Base-by-base conservation (phyloP, 2,113 vertebrate genomes). In the Neofelis nebulosa region DNA sequence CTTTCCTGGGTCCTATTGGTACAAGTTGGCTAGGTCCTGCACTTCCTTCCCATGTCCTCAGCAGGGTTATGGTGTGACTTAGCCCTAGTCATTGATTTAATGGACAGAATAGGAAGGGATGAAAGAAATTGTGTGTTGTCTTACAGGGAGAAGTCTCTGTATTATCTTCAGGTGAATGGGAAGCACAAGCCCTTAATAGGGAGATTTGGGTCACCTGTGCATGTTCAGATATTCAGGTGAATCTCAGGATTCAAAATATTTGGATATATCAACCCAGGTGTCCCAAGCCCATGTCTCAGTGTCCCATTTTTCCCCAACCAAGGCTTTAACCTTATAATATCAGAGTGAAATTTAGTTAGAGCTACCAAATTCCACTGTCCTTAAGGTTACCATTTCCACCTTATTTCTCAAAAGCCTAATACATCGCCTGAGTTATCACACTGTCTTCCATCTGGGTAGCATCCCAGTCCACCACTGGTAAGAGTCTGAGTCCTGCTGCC, bases 401-500 rank as follows among this genome's bases (percentile, higher is more conserved):
- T 12, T 66, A 85, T 89, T 92, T 68, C 89, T 89, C 65, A 61
- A 94, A 92, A 94, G 36, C 14, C 10, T 88, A 79, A 83, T 18
- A 78, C 2, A 73, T 0, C 41, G 41, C 52, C n/a, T 11, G 50
- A 87, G 38, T 41, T 65, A 41, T 50, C 48, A 41, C 29, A 82
- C 29, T 55, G n/a, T 65, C 38, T 73, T 92, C 78, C 36, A 57
- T 8, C 19, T 23, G 4, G 31, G 15, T n/a, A 29, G n/a, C 14
- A 61, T 38, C 16, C 31, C 33, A 74, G 31, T 25, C 33, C 29
- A 61, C 7, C 10, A 36, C 1, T 14, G 9, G 65, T 55, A 80
- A 76, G 85, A 88, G 21, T 83, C 84, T 89, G 69, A 78, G 61
- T 18, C 18, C 7, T 69, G 7, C 13, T 88, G 57, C 48, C 84